Evolutionary conservation across 2,797 vertebrate genomes (phyloP).

Genomic region (Alouatta caraya): DNA sequence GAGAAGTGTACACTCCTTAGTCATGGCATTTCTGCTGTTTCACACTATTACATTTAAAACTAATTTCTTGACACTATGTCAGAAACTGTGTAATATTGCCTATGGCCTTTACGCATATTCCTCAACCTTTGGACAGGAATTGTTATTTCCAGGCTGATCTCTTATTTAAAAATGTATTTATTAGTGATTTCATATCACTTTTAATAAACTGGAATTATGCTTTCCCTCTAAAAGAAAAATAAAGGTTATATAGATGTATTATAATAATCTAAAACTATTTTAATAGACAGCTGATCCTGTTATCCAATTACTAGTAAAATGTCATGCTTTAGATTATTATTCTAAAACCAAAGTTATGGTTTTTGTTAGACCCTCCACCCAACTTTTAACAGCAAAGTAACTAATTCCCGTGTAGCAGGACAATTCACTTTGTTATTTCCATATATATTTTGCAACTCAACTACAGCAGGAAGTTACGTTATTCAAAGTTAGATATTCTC

Average conservation of each 20-base stretch:
- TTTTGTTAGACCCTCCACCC: not conserved
- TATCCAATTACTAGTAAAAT: not conserved
- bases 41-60: not conserved
- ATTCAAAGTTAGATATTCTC: conserved; percentile 13
- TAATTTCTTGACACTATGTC: not conserved
- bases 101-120: not conserved
- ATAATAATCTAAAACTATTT: not conserved
- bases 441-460: not conserved
- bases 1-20: not conserved
- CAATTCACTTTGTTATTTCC: not conserved
- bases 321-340: not conserved
- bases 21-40: not conserved
- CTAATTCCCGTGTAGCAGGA: not conserved
- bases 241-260: not conserved
- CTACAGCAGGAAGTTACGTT: not conserved
- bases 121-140: not conserved
- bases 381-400: not conserved
- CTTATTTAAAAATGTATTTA: not conserved
- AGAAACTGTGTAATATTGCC: not conserved
- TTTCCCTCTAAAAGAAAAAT: not conserved
- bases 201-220: not conserved
- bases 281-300: not conserved
- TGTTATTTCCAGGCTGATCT: not conserved
- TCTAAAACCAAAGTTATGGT: not conserved
- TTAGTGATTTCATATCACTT: not conserved